phyloP scores from a whole-genome alignment of 1,140 invertebrate species.

The Chionoecetes opilio region DNA sequence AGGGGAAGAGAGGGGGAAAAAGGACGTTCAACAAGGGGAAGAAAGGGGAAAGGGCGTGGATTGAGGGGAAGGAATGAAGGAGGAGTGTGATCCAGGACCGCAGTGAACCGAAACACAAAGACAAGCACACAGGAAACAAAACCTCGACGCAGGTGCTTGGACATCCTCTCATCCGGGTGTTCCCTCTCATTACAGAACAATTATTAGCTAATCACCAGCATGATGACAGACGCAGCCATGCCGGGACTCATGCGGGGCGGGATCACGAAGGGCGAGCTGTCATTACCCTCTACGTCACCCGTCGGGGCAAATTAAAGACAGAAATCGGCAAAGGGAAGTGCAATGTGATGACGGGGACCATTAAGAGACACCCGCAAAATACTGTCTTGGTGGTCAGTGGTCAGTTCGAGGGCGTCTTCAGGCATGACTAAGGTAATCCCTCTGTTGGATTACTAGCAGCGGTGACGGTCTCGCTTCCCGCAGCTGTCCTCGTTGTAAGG shows the following conservation, averaged over 20 bases:
- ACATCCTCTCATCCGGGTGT: constrained; percentile 41
- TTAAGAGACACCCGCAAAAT: background rate
- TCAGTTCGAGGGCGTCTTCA: background rate
- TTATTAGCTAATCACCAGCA: constrained; percentile 12
- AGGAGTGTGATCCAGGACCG: too few relatives aligned
- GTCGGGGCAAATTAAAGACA: background rate
- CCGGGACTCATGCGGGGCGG: background rate
- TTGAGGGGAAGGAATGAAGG: background rate
- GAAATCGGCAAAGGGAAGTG: background rate
- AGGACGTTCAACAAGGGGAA: too few relatives aligned
- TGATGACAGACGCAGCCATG: constrained; percentile 44
- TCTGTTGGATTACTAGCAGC: background rate
- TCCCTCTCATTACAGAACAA: constrained; percentile 56
- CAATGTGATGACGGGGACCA: background rate
- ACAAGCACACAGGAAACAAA: background rate
- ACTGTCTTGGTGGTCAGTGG: background rate
- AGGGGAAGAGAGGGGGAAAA: background rate
- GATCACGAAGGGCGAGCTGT: constrained; percentile 10
- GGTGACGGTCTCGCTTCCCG: background rate
- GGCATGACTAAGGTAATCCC: background rate
- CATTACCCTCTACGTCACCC: constrained; percentile 1
- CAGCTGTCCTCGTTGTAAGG: too few relatives aligned
- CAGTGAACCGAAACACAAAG: background rate
- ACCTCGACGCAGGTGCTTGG: constrained; percentile 4
- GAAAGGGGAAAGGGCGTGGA: too few relatives aligned